Percentiles rank a stretch among this genome's conserved stretches.
Evolutionary conservation across 2,888 invertebrate species (phyloP).

Genomic region (Saturnia pavonia): DNA sequence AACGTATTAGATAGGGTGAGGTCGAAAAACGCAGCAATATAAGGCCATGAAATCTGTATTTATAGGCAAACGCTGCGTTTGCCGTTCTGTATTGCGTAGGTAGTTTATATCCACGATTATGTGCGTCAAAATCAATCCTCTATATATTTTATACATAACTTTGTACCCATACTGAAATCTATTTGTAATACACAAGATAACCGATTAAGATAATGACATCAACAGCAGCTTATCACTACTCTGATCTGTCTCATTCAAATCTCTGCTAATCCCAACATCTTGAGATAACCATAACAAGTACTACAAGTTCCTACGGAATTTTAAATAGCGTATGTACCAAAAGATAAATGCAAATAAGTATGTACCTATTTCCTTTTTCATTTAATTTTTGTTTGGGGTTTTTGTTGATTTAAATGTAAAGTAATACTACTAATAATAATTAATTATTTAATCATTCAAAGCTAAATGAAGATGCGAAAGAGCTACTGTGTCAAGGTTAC

Average conservation of each 20-base stretch:
- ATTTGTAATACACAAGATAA: neutral
- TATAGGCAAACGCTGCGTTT: neutral
- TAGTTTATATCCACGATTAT: neutral
- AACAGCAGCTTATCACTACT: conserved; percentile 27
- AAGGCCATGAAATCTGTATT: neutral
- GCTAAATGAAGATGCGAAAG: neutral
- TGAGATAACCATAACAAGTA: conserved; percentile 39
- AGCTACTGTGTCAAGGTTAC: conserved; percentile 7
- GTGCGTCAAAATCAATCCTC: too few relatives aligned
- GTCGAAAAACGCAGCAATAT: neutral
- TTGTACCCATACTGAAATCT: neutral
- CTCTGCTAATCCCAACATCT: conserved; percentile 54
- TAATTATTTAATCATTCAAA: neutral
- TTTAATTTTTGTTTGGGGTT: neutral
- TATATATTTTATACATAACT: neutral
- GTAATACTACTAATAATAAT: neutral
- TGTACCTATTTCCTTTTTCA: neutral
- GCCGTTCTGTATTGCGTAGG: neutral
- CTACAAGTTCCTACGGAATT: conserved; percentile 25
- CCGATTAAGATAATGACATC: conserved; percentile 6
- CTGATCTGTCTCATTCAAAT: conserved; percentile 43
- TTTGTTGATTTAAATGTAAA: too few relatives aligned
- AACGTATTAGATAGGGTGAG: neutral
- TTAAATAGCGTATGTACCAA: conserved; percentile 15
- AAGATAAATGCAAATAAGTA: neutral